Conservation (phyloP, 2,888 invertebrate species). For the Mythimna vitellina region DNA sequence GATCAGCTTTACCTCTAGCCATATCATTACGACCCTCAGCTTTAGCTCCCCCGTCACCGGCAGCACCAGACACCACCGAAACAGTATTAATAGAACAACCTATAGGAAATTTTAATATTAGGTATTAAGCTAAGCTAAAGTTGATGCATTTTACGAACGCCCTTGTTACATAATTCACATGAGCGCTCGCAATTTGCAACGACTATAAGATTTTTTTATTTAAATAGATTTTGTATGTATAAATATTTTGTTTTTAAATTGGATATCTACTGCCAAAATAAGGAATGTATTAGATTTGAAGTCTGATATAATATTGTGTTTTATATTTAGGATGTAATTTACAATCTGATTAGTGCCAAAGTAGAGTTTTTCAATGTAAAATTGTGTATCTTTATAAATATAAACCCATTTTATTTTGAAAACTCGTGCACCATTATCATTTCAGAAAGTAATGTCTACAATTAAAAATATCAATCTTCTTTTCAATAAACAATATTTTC, state of each 20-base stretch:
- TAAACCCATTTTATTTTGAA: slow-evolving; percentile 4
- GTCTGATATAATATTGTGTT: slow-evolving; percentile 52
- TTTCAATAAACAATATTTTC: neutral
- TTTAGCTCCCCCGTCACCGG: slow-evolving; percentile 74
- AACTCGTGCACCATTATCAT: neutral
- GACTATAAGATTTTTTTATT: neutral
- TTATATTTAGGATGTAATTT: slow-evolving; percentile 32
- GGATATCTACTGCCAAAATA: slow-evolving; percentile 46
- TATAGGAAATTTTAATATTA: slow-evolving; percentile 76
- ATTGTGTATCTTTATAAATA: slow-evolving; percentile 19
- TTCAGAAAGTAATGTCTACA: neutral
- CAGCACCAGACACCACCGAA: slow-evolving; percentile 79
- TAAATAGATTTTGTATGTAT: slow-evolving; percentile 19
- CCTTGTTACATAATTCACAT: too few species aligned
- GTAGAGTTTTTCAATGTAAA: slow-evolving; percentile 10
- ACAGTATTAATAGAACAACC: slow-evolving; percentile 81
- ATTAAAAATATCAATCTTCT: neutral
- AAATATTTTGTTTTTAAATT: slow-evolving; percentile 23
- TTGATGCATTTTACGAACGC: neutral
- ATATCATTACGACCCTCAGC: slow-evolving; percentile 93
- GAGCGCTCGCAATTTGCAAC: neutral
- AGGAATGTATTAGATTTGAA: slow-evolving; percentile 46
- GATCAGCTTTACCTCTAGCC: slow-evolving; percentile 93
- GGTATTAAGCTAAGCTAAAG: slow-evolving; percentile 70
- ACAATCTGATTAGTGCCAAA: slow-evolving; percentile 49